A percentile compares a stretch with the other conserved stretches of the same genome.
Conservation (phyloP, 2,113 vertebrate species). For the Gymnocephalus cernua region DNA sequence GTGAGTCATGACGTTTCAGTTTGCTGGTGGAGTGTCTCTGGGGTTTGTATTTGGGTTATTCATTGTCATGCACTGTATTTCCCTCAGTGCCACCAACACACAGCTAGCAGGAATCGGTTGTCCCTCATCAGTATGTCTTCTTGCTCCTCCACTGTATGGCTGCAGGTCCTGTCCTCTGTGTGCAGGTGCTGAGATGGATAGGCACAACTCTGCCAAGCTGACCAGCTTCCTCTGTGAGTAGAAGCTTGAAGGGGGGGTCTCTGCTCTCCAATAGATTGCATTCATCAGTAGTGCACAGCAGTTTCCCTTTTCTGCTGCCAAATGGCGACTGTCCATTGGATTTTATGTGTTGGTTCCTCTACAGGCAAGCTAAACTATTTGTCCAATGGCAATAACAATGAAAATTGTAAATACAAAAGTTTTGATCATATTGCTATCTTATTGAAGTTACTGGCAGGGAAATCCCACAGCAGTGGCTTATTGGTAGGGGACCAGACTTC, state of each 20-base stretch:
- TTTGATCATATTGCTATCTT: background rate
- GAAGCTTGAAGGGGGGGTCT: constrained; percentile 74
- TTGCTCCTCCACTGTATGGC: constrained; percentile 18
- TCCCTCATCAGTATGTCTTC: constrained; percentile 33
- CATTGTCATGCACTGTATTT: background rate
- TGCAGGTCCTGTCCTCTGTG: constrained; percentile 31
- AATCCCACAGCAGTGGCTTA: background rate
- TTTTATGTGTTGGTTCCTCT: constrained; percentile 78
- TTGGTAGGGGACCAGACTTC: background rate
- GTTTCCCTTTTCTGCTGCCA: constrained; percentile 84
- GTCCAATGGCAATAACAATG: background rate
- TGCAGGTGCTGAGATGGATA: constrained; percentile 75
- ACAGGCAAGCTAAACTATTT: constrained; percentile 61
- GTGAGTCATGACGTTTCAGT: background rate
- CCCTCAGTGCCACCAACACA: background rate
- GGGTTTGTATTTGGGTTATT: background rate
- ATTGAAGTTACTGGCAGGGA: background rate
- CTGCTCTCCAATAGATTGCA: constrained; percentile 80
- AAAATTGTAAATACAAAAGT: background rate
- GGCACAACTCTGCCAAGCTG: constrained; percentile 65
- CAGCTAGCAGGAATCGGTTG: constrained; percentile 22
- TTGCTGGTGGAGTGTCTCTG: background rate
- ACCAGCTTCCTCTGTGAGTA: constrained; percentile 71
- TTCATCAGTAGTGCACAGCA: constrained; percentile 71
- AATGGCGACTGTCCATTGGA: constrained; percentile 84